These are phyloP conservation scores for Nesospiza acunhae DNA, from an alignment of 2,113 vertebrate species.

Conservation along the genomic window DNA sequence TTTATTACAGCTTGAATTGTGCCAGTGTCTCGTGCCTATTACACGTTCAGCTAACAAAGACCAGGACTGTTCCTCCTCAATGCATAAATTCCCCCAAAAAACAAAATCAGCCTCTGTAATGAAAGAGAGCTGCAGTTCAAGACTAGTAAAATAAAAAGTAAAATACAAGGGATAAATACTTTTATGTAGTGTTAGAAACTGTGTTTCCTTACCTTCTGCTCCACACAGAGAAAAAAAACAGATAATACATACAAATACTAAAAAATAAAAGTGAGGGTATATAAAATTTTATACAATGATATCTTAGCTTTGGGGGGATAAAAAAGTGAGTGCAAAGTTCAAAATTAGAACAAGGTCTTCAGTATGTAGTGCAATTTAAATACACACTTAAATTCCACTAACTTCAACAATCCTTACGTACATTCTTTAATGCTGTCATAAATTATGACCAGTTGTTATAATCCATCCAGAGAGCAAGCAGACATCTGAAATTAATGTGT, in stretches of 20 bases:
- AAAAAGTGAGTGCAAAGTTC: background rate
- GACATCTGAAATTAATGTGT: background rate
- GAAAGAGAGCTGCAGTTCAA: background rate
- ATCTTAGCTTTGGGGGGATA: background rate
- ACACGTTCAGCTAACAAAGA: background rate
- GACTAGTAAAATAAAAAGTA: background rate
- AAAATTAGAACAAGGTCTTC: background rate
- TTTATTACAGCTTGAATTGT: background rate
- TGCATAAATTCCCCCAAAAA: background rate
- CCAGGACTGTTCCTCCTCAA: background rate
- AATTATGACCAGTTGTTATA: background rate
- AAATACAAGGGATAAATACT: background rate
- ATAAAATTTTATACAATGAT: background rate
- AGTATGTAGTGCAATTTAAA: background rate
- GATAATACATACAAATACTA: constrained; percentile 37
- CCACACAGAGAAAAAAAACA: background rate
- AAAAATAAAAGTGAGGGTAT: background rate
- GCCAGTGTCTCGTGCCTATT: background rate
- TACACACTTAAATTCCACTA: background rate
- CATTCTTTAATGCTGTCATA: background rate
- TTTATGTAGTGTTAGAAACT: background rate
- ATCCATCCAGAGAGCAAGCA: background rate
- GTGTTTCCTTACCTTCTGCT: background rate
- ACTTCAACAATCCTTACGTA: background rate
- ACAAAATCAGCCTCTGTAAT: background rate